Percentiles rank a stretch among this genome's conserved stretches.
Evolutionary conservation across 1,140 invertebrate genomes (phyloP).

Genomic region (Cepaea nemoralis): DNA sequence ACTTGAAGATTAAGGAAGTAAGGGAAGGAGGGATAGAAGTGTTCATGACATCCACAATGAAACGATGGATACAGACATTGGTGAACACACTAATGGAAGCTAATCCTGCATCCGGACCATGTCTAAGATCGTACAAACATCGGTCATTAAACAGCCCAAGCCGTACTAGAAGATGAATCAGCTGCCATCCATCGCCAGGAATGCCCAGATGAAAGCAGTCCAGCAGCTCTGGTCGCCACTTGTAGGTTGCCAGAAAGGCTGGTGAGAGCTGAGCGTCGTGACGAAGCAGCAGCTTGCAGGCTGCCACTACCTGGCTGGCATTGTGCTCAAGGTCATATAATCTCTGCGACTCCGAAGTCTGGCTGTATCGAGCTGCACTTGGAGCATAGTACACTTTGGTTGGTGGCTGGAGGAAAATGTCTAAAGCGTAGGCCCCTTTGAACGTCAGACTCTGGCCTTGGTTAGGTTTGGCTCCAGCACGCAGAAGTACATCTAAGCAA

Average conservation of each 20-base stretch:
- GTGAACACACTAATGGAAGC: background rate
- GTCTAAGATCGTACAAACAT: background rate
- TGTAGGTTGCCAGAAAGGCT: conserved; percentile 14
- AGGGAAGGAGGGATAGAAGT: conserved; percentile 6
- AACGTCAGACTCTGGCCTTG: background rate
- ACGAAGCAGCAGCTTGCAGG: conserved; percentile 21
- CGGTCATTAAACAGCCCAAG: conserved; percentile 29
- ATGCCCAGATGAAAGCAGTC: conserved; percentile 40
- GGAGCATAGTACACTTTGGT: conserved; percentile 42
- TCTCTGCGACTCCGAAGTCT: conserved; percentile 28
- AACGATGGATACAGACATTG: background rate
- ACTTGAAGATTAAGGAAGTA: background rate
- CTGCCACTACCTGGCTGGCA: conserved; percentile 23
- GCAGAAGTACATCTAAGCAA: background rate
- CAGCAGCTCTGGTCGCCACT: conserved; percentile 37
- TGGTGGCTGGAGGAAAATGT: conserved; percentile 43
- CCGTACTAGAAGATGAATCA: conserved; percentile 26
- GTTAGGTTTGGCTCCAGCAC: background rate
- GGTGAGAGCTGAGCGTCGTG: conserved; percentile 27
- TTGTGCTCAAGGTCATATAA: conserved; percentile 38
- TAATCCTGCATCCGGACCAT: background rate
- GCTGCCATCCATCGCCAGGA: background rate
- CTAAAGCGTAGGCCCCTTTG: conserved; percentile 23
- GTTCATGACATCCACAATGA: conserved; percentile 18
- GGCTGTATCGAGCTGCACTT: conserved; percentile 14